These are phyloP conservation scores for Thunnus maccoyii DNA, from an alignment of 2,113 vertebrate species.

Conservation along the genomic window DNA sequence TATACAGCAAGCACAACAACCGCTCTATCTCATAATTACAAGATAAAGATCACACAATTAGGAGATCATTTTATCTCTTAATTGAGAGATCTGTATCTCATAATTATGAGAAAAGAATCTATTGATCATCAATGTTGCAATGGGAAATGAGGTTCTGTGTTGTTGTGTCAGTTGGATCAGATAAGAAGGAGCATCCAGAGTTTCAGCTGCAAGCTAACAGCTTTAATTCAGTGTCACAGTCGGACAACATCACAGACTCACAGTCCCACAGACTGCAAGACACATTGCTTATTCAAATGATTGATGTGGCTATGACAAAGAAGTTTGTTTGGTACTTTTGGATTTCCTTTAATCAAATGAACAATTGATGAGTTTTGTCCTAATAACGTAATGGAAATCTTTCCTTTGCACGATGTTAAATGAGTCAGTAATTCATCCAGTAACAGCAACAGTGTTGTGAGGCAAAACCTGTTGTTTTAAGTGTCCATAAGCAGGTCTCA, in stretches of 20 bases:
- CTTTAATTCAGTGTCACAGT: not conserved
- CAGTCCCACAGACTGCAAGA: not conserved
- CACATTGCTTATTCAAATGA: too few relatives aligned
- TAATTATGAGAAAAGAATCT: slow-evolving; percentile 17
- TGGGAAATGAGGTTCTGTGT: not conserved
- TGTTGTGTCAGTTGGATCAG: slow-evolving; percentile 6
- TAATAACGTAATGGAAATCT: too few relatives aligned
- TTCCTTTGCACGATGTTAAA: too few relatives aligned
- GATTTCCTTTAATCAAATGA: too few relatives aligned
- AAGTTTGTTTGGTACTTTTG: too few relatives aligned
- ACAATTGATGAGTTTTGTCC: too few relatives aligned
- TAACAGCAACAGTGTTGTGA: too few relatives aligned
- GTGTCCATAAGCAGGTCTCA: too few relatives aligned
- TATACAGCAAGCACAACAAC: not conserved
- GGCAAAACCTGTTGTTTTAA: too few relatives aligned
- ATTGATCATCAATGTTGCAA: not conserved
- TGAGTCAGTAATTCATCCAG: too few relatives aligned
- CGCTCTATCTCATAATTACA: not conserved
- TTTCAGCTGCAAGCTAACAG: not conserved
- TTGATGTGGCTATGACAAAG: too few relatives aligned
- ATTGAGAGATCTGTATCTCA: slow-evolving; percentile 23
- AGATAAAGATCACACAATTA: slow-evolving; percentile 4
- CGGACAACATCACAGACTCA: not conserved
- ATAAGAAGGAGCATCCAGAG: not conserved
- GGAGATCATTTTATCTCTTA: slow-evolving; percentile 3